Conservation (phyloP, 92 coral and sea anemone genomes). For the Diadumene lineata region DNA sequence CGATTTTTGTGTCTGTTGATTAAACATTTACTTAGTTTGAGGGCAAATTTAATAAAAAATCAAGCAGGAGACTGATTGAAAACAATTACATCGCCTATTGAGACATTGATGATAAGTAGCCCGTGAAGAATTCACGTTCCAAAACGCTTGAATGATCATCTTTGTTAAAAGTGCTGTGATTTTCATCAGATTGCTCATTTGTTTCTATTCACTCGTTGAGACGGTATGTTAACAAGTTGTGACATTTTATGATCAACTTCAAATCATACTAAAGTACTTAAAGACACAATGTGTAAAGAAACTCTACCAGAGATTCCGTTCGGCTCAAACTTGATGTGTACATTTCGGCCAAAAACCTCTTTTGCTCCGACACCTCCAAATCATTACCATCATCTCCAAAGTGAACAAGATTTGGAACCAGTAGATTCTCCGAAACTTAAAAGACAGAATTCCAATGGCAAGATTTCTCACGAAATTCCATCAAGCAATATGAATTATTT, state of each 20-base stretch:
- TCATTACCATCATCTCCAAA: neutral
- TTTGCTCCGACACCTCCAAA: neutral
- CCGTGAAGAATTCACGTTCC: neutral
- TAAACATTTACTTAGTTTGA: constrained; percentile 1
- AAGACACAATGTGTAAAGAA: constrained; percentile 7
- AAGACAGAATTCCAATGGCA: neutral
- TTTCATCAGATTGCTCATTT: neutral
- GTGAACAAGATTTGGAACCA: neutral
- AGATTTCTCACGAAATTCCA: neutral
- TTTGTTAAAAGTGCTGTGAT: neutral
- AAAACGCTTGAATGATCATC: neutral
- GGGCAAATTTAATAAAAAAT: constrained; percentile 1
- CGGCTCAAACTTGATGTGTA: neutral
- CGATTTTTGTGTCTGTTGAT: neutral
- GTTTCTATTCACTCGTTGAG: neutral
- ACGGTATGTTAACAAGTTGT: neutral
- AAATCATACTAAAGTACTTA: neutral
- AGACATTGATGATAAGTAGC: neutral
- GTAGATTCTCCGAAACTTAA: neutral
- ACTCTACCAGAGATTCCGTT: neutral
- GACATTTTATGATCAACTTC: neutral
- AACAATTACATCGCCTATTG: neutral
- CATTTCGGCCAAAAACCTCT: constrained; percentile 4
- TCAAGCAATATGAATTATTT: neutral
- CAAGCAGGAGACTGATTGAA: neutral